These are phyloP conservation scores for Irena cyanogastra DNA, from an alignment of 2,113 vertebrate genomes.

Conservation along the genomic window DNA sequence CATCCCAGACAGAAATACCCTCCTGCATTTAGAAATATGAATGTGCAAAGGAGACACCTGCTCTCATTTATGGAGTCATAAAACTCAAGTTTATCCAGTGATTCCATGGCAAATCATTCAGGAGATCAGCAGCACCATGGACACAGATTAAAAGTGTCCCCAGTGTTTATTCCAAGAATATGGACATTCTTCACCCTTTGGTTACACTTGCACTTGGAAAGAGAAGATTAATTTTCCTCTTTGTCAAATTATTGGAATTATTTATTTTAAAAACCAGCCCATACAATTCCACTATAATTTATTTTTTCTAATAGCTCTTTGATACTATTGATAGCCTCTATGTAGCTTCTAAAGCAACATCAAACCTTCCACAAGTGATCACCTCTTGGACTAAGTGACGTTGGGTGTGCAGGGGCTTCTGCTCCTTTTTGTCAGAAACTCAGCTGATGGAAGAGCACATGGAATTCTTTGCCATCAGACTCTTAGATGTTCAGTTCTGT, in stretches of 20 bases:
- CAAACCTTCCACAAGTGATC: background rate
- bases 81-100: background rate
- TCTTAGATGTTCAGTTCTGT: background rate
- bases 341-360: background rate
- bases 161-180: background rate
- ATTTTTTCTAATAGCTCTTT: background rate
- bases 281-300: background rate
- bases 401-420: background rate
- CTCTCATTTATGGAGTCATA: background rate
- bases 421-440: background rate
- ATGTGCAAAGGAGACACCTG: background rate
- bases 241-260: background rate
- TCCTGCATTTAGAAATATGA: background rate
- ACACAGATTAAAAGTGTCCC: background rate
- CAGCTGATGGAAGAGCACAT: rapidly evolving
- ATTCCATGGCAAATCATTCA: background rate
- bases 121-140: background rate
- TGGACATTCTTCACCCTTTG: background rate
- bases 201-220: background rate
- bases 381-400: background rate
- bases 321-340: background rate
- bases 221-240: background rate
- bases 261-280: background rate
- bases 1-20: slow-evolving; percentile 25
- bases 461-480: background rate